Evolutionary conservation across 2,888 invertebrate species (phyloP), one percentile per base, ranked within the genome.

Genomic region (Meiosimyza decipiens): DNA sequence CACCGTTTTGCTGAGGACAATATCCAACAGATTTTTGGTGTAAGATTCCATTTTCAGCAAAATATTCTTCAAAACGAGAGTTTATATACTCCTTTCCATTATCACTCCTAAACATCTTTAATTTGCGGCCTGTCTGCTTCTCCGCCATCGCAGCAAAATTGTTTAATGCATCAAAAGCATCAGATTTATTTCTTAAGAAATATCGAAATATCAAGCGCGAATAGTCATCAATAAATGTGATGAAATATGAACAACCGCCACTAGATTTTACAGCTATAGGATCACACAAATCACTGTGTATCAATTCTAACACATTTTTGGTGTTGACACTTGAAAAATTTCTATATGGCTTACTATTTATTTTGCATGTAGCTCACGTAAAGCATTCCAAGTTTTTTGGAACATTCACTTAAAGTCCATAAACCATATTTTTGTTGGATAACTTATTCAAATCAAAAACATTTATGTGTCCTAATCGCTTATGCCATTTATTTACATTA

Each of bases 1-100:
- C 68, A 16, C 78, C 78, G 55, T 79, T 80, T 71, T 78, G 75
- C 57, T 79, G 75, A 0, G 77, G 77, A 13, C 75, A 77, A 52
- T 78, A 77, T 51, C 69, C 59, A 12, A 69, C 70, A 1, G 77
- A 73, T 40, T n/a, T 40, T 40, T 28, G 11, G n/a, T 40, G 28
- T 33, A 33, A 28, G 7, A 62, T 62, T 33, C 33, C 60, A 62
- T 62, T 28, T 40, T 62, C 40, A 12, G 16, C 15, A 13, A 28
- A 40, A 28, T 62, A 33, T 33, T 40, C 15, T 13, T 62, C 22
- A 60, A 60, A 60, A 60, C 22, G 12, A 15, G 28, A 33, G n/a
- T 60, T 47, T n/a, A 62, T 62, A n/a, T 40, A 62, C 12, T 62
- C 60, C 28, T 40, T 62, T 6, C 60, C 60, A 6, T 62, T 62